phyloP scores from a whole-genome alignment of 2,113 vertebrate genomes.

The Gracilinanus agilis region DNA sequence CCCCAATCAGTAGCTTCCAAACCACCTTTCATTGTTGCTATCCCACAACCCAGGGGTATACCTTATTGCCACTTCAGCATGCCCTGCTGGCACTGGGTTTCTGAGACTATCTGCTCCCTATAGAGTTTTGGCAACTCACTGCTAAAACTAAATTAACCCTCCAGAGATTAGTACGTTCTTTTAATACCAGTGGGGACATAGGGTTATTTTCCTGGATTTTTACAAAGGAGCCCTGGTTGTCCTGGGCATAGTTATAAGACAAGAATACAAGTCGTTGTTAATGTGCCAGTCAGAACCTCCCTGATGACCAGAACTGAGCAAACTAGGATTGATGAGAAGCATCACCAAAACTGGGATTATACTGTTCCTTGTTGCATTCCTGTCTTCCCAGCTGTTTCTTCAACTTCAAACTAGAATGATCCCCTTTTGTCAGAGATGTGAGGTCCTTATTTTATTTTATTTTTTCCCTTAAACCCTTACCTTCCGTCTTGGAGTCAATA shows the following conservation, averaged over 20 bases:
- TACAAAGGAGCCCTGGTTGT: constrained; percentile 42
- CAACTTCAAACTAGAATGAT: not conserved
- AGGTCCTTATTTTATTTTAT: no score
- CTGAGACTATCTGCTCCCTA: constrained; percentile 47
- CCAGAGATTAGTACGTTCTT: constrained; percentile 50
- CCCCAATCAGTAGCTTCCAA: not conserved
- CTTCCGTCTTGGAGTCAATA: no score
- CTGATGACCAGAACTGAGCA: not conserved
- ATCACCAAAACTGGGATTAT: constrained; percentile 10
- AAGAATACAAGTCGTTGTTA: constrained; percentile 38
- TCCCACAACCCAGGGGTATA: constrained; percentile 43
- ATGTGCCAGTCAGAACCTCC: not conserved
- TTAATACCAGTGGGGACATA: constrained; percentile 55
- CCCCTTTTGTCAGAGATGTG: no score
- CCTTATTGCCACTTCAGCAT: constrained; percentile 5
- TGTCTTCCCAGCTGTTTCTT: not conserved
- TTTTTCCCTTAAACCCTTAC: no score
- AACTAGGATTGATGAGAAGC: not conserved
- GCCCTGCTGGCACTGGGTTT: not conserved
- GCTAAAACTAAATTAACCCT: constrained; percentile 68
- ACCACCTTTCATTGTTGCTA: constrained; percentile 29
- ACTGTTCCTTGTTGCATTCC: constrained; percentile 30
- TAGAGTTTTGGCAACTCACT: constrained; percentile 30
- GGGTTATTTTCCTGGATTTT: constrained; percentile 50
- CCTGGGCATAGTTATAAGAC: not conserved